Evolutionary conservation across 1,140 invertebrate species (phyloP).

Genomic region (Drosophila nigrodunni): DNA sequence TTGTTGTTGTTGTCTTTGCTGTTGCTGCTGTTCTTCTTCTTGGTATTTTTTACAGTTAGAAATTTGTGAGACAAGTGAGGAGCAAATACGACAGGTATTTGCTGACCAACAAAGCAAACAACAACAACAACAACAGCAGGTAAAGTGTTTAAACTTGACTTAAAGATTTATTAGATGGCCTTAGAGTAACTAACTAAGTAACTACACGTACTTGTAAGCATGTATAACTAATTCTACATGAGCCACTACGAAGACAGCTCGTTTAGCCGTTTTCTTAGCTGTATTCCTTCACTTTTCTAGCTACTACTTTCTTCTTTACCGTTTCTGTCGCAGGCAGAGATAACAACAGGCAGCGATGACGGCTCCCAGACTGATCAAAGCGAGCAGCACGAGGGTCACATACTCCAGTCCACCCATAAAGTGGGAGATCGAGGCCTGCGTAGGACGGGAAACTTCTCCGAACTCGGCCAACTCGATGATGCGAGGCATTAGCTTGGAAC

Average conservation of each 20-base stretch:
- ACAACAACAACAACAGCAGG: slow-evolving; percentile 51
- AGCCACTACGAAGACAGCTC: slow-evolving; percentile 36
- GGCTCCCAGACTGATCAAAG: slow-evolving; percentile 91
- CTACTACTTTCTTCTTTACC: slow-evolving; percentile 84
- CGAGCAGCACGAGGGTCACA: slow-evolving; percentile 90
- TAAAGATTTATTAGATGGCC: slow-evolving; percentile 68
- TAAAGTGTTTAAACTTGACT: slow-evolving; percentile 51
- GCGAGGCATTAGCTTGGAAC: slow-evolving; percentile 78
- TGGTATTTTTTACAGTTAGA: slow-evolving; percentile 76
- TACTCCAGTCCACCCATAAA: slow-evolving; percentile 90
- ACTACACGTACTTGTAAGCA: slow-evolving; percentile 11
- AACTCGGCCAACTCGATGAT: slow-evolving; percentile 87
- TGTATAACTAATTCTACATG: slow-evolving; percentile 52
- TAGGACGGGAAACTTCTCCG: slow-evolving; percentile 74
- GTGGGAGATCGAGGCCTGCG: slow-evolving; percentile 53
- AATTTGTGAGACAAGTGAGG: slow-evolving; percentile 62
- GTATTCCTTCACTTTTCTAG: background rate
- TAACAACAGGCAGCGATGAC: slow-evolving; percentile 91
- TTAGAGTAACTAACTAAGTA: slow-evolving; percentile 39
- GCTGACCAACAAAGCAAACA: slow-evolving; percentile 27
- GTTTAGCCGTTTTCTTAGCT: slow-evolving; percentile 42
- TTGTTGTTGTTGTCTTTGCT: slow-evolving; percentile 45
- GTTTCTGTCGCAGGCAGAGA: slow-evolving; percentile 89
- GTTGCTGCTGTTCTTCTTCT: slow-evolving; percentile 47
- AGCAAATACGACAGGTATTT: slow-evolving; percentile 56